A percentile compares a stretch with the other conserved stretches of the same genome.
These are phyloP conservation scores for Spongilla lacustris DNA, from an alignment of 37 sponge, comb jelly and placozoan genomes.

Conservation along the genomic window DNA sequence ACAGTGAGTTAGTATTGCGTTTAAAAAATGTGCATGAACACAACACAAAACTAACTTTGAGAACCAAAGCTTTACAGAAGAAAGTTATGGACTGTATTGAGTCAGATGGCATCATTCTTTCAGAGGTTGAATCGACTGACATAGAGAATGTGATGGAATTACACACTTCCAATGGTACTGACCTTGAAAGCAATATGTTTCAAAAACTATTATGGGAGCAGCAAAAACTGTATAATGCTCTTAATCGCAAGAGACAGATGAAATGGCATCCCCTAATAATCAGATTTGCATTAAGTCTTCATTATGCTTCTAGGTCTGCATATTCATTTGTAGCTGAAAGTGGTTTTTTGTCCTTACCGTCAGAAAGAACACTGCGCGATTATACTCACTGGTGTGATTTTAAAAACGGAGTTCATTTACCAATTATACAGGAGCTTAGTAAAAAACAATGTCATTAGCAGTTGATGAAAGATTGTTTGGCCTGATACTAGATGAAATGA, in stretches of 20 bases:
- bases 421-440: not conserved
- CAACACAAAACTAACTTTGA: no score
- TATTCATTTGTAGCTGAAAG: not conserved
- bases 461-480: slow-evolving; percentile 6
- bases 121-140: not conserved
- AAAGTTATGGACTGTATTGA: not conserved
- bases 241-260: slow-evolving; percentile 29
- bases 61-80: no score
- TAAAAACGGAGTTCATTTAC: not conserved
- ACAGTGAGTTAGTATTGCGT: no score
- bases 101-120: not conserved
- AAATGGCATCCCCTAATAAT: not conserved
- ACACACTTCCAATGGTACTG: not conserved
- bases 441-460: not conserved
- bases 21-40: no score
- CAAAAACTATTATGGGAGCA: slow-evolving; percentile 39
- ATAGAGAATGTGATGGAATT: not conserved
- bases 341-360: slow-evolving; percentile 4
- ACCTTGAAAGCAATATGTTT: not conserved
- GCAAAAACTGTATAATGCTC: slow-evolving; percentile 16
- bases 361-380: slow-evolving; percentile 17
- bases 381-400: slow-evolving; percentile 16
- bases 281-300: not conserved
- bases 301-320: not conserved
- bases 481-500: slow-evolving; percentile 20